Evolutionary conservation across 2,888 invertebrate species (phyloP), one percentile per base, ranked within the genome.

Genomic region (Erpobdella octoculata): DNA sequence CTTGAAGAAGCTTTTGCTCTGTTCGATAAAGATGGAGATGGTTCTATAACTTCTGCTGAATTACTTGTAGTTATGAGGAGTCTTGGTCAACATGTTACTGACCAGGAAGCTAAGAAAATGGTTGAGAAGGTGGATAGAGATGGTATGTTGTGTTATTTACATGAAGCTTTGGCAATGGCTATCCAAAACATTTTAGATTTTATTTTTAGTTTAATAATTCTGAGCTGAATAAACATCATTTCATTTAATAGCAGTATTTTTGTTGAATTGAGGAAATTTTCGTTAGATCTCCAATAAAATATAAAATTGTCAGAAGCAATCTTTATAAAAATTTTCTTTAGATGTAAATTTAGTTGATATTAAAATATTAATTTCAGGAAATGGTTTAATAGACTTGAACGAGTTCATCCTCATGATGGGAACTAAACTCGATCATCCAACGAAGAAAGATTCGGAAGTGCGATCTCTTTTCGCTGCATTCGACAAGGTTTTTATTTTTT

Each of bases 11-110:
- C 76, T 4, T 76, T 76, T 67, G 71, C 72, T 15, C 70, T 76
- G 73, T 76, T 76, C 65, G 76, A 76, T 72, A 74, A 74, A 37
- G 75, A 76, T 46, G 73, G 74, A 0, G 76, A 76, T 62, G 76
- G 76, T 12, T 64, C 69, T 31, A 76, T 76, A 35, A 74, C 73
- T 21, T 69, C 71, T n/a, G 59, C 35, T 2, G 76, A 76, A 66
- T 48, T 76, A 21, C 53, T 72, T 8, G 59, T 65, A 1, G 74
- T 74, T n/a, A 73, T 76, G 74, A 67, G 66, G 21, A 68, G 69
- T 33, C 66, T 76, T 18, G 76, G 76, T 1, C 66, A 74, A 21
- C 71, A 71, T 41, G 72, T 71, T 5, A 72, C 72, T 38, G 71
- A 68, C 31, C 69, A 73, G 12, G 65, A 75, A 58, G 70, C 74